Evolutionary conservation across 2,113 vertebrate genomes (phyloP), one percentile per base, ranked within the genome.

Genomic region (Guaruba guarouba): DNA sequence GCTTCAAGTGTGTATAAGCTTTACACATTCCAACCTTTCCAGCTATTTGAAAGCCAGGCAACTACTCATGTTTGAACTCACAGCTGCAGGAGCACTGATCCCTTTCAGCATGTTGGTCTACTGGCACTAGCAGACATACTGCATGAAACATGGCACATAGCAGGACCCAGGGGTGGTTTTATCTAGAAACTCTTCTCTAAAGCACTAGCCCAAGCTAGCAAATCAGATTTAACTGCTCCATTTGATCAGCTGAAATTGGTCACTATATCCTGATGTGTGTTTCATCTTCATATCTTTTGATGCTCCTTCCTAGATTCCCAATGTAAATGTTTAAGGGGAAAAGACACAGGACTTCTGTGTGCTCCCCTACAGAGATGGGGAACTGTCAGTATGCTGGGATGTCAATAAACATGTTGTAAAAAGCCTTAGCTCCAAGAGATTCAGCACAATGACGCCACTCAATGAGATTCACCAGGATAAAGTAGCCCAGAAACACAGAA

Each of bases 101-200:
- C 37, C 46, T 55, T 46, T 8, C 8, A 82, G 46, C 8, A 7
- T 12, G 55, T 35, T 37, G 64, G 51, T 35, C 63, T 39, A 3
- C 0, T 43, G 51, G 46, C 39, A 37, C 16, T 37, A 59, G n/a
- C 44, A 63, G 33, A 41, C 37, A 27, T 9, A 6, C 25, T 4
- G 37, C 62, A 51, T 15, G 73, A 59, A 73, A 63, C 13, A 39
- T 0, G 1, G 71, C 52, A 52, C 62, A 43, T 27, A 23, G n/a
- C 39, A 82, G 35, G 37, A 82, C 22, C 10, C 0, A 0, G 5
- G 13, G 1, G 4, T 17, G 7, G 4, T 31, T 73, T 85, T 49
- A 64, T 17, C 55, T 28, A 35, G 11, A 77, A 88, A 5, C 12
- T 63, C 41, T 24, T 4, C 49, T 3, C 48, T 63, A 64, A 88